Conservation (phyloP, 1,140 invertebrate genomes). For the Drosophila pandora region DNA sequence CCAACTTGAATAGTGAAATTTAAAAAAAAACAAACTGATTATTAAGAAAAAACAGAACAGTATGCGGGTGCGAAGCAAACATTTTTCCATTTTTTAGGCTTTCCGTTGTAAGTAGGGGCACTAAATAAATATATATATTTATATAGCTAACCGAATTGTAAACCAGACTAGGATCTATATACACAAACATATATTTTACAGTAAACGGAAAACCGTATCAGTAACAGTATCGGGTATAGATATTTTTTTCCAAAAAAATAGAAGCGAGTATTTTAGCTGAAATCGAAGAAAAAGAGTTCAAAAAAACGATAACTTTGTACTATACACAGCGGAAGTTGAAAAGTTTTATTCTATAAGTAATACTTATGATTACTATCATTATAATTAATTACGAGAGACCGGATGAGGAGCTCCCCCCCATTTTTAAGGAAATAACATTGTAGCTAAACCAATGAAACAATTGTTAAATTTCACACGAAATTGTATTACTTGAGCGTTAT, state of each 20-base stretch:
- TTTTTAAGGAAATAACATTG: background rate
- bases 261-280: no score
- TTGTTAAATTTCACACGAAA: constrained; percentile 42
- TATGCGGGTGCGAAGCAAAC: constrained; percentile 17
- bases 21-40: background rate
- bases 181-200: constrained; percentile 6
- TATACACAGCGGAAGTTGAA: constrained; percentile 33
- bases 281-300: constrained; percentile 30
- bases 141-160: constrained; percentile 58
- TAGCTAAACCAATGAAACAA: constrained; percentile 47
- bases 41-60: background rate
- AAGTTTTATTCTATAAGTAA: constrained; percentile 35
- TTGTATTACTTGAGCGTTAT: constrained; percentile 13
- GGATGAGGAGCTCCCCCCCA: background rate
- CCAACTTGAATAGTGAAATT: constrained; percentile 28
- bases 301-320: constrained; percentile 52
- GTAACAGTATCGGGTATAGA: constrained; percentile 4
- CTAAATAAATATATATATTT: background rate
- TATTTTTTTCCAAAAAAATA: constrained; percentile 2
- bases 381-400: constrained; percentile 9
- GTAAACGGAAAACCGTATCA: background rate
- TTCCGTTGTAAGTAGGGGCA: constrained; percentile 14
- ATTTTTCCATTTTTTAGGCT: constrained; percentile 21
- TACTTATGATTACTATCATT: constrained; percentile 8
- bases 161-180: constrained; percentile 25